Evolutionary conservation across 2,888 invertebrate genomes (phyloP), one percentile per base, ranked within the genome.

Genomic region (Mamestra brassicae): DNA sequence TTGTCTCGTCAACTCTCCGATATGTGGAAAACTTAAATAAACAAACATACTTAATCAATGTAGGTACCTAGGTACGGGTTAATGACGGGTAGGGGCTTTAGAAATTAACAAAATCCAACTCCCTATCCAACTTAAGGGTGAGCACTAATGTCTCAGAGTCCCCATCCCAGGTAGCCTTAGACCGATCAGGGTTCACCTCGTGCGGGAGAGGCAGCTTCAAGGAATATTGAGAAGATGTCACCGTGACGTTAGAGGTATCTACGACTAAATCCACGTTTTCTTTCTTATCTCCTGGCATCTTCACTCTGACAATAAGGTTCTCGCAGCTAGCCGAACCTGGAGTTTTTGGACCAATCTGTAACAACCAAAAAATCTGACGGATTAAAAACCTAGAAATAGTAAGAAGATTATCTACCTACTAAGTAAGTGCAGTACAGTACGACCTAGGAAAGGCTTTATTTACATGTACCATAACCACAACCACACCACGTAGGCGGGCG

Each of bases 91-190:
- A 38, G 38, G 38, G 3, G 38, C 38, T 76, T 97, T 97, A 99
- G 95, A 99, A 99, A 95, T 99, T 99, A 68, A 99, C 96, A 92
- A 97, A 98, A 96, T 99, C 99, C 86, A 98, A 97, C 92, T 99
- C 99, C 74, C 99, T 97, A 77, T 97, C 96, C 93, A 99, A 97
- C 78, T 97, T 97, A 66, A 99, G 94, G 8, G 98, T 98, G 62
- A 99, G 95, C 71, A 97, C 97, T 75, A 99, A 95, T 61, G 97
- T 97, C 85, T 97, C 97, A 42, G 95, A 94, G 13, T 97, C 97
- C 2, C 95, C 90, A 89, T 98, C 97, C 97, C 98, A 99, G 88
- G 97, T 97, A 0, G 99, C 99, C 80, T 97, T 97, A 4, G 98
- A 98, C 50, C 95, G 96, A 90, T 99, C 98, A 10, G 98, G 98